Conservation (phyloP, 92 coral and sea anemone species). For the Epizoanthus fatuus region DNA sequence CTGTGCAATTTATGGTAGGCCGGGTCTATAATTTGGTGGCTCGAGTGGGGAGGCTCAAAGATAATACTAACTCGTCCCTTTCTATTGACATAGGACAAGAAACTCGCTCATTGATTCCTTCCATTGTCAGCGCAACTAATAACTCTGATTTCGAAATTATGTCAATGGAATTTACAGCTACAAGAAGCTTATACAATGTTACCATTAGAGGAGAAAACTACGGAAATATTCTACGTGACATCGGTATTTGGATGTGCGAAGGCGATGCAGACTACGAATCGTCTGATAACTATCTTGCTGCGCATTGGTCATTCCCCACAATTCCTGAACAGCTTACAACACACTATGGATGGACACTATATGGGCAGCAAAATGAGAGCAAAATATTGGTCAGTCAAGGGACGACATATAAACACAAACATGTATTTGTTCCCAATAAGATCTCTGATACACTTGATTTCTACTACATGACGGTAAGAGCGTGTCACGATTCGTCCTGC, state of each 20-base stretch:
- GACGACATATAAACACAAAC: background rate
- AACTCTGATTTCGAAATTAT: background rate
- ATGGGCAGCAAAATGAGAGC: constrained; percentile 3
- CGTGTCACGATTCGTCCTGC: background rate
- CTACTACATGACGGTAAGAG: background rate
- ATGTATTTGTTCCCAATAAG: background rate
- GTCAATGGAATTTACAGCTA: background rate
- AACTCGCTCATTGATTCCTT: background rate
- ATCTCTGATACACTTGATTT: background rate
- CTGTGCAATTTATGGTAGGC: background rate
- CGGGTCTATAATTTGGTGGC: background rate
- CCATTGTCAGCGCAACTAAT: background rate
- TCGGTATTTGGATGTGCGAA: background rate
- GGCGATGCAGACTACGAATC: background rate
- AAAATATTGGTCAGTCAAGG: background rate
- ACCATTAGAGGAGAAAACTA: background rate
- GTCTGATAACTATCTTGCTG: background rate
- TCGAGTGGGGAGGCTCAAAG: background rate
- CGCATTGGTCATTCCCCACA: background rate
- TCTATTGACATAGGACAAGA: background rate
- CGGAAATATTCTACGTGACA: background rate
- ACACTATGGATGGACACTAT: background rate
- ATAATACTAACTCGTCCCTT: background rate
- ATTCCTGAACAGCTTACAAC: background rate
- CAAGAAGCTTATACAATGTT: background rate